These are phyloP conservation scores for Ptilodon capucinus DNA, from an alignment of 2,888 invertebrate genomes.

Conservation along the genomic window DNA sequence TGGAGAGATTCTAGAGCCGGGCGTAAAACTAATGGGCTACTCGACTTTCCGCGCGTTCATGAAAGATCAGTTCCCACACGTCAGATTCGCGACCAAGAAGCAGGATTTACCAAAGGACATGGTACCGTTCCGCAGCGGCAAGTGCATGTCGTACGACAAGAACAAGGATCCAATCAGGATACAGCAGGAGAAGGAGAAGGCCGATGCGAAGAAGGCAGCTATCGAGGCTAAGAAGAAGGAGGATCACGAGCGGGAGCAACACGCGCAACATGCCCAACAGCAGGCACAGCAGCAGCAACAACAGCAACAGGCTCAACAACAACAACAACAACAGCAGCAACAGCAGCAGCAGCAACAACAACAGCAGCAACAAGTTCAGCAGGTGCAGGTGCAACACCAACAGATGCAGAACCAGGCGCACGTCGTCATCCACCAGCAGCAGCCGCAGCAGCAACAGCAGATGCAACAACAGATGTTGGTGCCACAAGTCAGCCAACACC, in stretches of 20 bases:
- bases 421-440: slow-evolving; percentile 71
- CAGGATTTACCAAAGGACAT: slow-evolving; percentile 74
- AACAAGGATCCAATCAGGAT: slow-evolving; percentile 77
- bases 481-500: slow-evolving; percentile 78
- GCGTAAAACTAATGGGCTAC: slow-evolving; percentile 90
- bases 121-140: slow-evolving; percentile 80
- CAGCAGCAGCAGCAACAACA: slow-evolving; percentile 68
- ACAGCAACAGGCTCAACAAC: slow-evolving; percentile 53
- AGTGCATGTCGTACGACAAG: slow-evolving; percentile 79
- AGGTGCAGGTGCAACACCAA: slow-evolving; percentile 71
- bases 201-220: slow-evolving; percentile 77
- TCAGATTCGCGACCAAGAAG: slow-evolving; percentile 86
- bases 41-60: slow-evolving; percentile 91
- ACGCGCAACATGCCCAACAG: slow-evolving; percentile 58
- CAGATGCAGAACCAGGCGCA: slow-evolving; percentile 71
- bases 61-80: slow-evolving; percentile 91
- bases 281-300: slow-evolving; percentile 63
- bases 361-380: slow-evolving; percentile 70
- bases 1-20: slow-evolving; percentile 86
- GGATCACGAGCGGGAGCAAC: slow-evolving; percentile 72
- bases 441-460: slow-evolving; percentile 58
- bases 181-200: slow-evolving; percentile 77
- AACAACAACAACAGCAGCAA: slow-evolving; percentile 60
- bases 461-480: slow-evolving; percentile 78
- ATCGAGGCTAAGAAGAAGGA: slow-evolving; percentile 78